These are phyloP conservation scores for Brachyhypopomus occidentalis DNA, from an alignment of 2,113 vertebrate species.

Conservation along the genomic window DNA sequence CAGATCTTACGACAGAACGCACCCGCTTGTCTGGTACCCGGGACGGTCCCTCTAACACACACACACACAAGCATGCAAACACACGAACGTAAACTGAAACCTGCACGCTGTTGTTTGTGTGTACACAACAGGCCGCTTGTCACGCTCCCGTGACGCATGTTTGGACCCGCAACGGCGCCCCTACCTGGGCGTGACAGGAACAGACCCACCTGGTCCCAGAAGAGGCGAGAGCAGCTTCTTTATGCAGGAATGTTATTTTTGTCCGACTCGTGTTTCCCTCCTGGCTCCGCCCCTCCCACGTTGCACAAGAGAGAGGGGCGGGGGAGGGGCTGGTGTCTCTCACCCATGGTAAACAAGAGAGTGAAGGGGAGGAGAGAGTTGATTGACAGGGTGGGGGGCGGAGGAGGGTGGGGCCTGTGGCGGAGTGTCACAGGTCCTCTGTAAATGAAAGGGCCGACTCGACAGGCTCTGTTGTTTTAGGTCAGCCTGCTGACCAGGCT, in stretches of 20 bases:
- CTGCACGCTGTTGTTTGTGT: too few relatives aligned
- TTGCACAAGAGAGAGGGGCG: not conserved
- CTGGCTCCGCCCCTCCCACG: slow-evolving; percentile 30
- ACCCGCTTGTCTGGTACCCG: not conserved
- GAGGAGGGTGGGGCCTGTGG: slow-evolving; percentile 53
- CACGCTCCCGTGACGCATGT: not conserved
- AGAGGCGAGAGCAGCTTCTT: slow-evolving; percentile 65
- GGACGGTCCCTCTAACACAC: not conserved
- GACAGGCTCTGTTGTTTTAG: slow-evolving; percentile 77
- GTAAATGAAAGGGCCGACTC: slow-evolving; percentile 63
- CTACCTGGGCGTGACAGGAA: too few relatives aligned
- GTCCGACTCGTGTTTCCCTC: slow-evolving; percentile 41
- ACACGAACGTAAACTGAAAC: not conserved
- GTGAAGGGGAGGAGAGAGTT: slow-evolving; percentile 40
- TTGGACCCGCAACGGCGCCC: too few relatives aligned
- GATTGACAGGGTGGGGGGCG: slow-evolving; percentile 40
- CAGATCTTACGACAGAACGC: slow-evolving; percentile 1
- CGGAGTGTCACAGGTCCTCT: slow-evolving; percentile 66
- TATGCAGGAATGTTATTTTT: slow-evolving; percentile 74
- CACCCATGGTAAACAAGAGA: slow-evolving; percentile 52
- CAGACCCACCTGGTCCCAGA: slow-evolving; percentile 46
- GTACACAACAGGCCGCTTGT: too few relatives aligned
- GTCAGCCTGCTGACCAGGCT: slow-evolving; percentile 69
- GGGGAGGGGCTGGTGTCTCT: not conserved
- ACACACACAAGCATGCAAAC: not conserved